Conservation (phyloP, 2,888 invertebrate genomes). For the Eupeodes luniger region DNA sequence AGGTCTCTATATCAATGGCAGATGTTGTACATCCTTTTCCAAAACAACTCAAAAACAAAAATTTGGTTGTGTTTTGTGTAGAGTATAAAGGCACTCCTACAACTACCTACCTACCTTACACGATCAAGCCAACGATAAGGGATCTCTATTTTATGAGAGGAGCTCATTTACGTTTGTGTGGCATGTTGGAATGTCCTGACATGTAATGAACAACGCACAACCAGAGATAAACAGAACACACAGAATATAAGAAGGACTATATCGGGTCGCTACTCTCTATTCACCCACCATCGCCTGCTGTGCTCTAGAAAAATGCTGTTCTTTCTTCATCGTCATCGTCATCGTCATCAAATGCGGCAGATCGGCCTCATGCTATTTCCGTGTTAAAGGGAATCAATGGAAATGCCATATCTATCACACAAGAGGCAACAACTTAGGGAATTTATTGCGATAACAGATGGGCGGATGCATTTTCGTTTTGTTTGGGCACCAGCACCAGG, state of each 20-base stretch:
- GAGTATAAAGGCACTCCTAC: slow-evolving; percentile 49
- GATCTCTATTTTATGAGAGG: slow-evolving; percentile 43
- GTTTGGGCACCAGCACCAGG: slow-evolving; percentile 18
- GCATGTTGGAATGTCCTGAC: slow-evolving; percentile 68
- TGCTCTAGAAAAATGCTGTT: slow-evolving; percentile 53
- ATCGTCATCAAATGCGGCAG: slow-evolving; percentile 21
- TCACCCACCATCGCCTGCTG: slow-evolving; percentile 66
- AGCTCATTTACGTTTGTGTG: slow-evolving; percentile 38
- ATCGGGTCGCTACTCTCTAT: slow-evolving; percentile 7
- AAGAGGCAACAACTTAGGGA: slow-evolving; percentile 55
- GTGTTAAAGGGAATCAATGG: slow-evolving; percentile 48
- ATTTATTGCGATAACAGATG: slow-evolving; percentile 76
- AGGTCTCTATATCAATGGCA: slow-evolving; percentile 49
- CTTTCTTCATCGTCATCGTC: background rate
- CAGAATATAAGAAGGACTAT: slow-evolving; percentile 10
- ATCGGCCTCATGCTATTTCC: slow-evolving; percentile 57
- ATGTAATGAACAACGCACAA: slow-evolving; percentile 65
- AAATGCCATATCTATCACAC: slow-evolving; percentile 40
- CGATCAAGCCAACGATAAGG: slow-evolving; percentile 65
- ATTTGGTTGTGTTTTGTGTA: background rate
- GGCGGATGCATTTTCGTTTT: slow-evolving; percentile 70
- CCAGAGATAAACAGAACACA: slow-evolving; percentile 50
- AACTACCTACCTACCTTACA: slow-evolving; percentile 52
- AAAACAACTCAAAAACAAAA: slow-evolving; percentile 5
- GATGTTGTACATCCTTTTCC: slow-evolving; percentile 51